Conservation (phyloP, 2,113 vertebrate genomes). For the Mugil cephalus region DNA sequence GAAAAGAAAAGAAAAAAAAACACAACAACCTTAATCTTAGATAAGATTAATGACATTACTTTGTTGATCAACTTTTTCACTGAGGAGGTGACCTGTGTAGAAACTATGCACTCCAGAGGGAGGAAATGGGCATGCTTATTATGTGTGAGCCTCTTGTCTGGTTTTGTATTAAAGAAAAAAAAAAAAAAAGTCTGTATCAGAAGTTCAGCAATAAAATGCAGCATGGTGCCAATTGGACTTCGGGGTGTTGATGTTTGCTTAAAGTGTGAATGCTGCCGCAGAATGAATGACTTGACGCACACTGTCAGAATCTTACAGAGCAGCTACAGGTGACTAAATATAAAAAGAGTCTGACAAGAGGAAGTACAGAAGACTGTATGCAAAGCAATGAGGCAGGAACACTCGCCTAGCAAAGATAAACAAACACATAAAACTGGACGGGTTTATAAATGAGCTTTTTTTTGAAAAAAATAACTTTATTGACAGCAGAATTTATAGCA, state of each 20-base stretch:
- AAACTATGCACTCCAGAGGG: slow-evolving; percentile 87
- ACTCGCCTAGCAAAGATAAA: neutral
- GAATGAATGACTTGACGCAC: neutral
- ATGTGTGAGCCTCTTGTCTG: slow-evolving; percentile 81
- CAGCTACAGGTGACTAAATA: too few relatives aligned
- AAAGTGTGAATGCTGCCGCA: neutral
- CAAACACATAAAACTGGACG: too few relatives aligned
- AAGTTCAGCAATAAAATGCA: slow-evolving; percentile 88
- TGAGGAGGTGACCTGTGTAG: slow-evolving; percentile 74
- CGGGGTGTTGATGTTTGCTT: slow-evolving; percentile 33
- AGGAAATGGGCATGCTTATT: slow-evolving; percentile 81
- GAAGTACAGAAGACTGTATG: too few relatives aligned
- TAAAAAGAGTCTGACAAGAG: too few relatives aligned
- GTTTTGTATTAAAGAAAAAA: slow-evolving; percentile 79
- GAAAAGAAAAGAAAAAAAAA: neutral
- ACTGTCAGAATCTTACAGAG: too few relatives aligned
- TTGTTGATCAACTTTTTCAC: slow-evolving; percentile 64
- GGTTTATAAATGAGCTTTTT: neutral
- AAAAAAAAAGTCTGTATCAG: slow-evolving; percentile 68
- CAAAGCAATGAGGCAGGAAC: neutral
- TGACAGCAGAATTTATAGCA: neutral
- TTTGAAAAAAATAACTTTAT: neutral
- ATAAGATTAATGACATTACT: slow-evolving; percentile 50
- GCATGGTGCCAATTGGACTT: slow-evolving; percentile 84
- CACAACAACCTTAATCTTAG: slow-evolving; percentile 6